Base-by-base conservation (phyloP, 2,888 invertebrate genomes). In the Branchellion lobata region DNA sequence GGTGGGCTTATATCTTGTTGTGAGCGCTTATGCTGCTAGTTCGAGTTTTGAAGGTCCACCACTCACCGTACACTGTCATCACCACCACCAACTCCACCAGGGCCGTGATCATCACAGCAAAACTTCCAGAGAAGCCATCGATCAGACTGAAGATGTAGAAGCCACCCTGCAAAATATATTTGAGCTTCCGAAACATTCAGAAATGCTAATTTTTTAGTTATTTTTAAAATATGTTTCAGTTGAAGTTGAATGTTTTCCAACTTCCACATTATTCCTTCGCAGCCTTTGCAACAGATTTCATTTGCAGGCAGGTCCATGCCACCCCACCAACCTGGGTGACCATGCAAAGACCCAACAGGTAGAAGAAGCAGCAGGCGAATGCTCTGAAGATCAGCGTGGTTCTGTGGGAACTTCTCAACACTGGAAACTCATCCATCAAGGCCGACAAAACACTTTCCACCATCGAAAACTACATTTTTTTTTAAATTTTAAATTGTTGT, bases 391-490 rank as follows among this genome's bases (percentile, higher is more conserved):
- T 80, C 36, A 86, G 83, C 18, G 84, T 82, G 36, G 83, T 81
- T 33, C 81, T 81, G 24, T 83, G 82, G 8, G 83, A 82, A 29
- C 84, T 82, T 36, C 86, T 80, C 53, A 82, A 82, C 1, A 65
- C 51, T 11, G 84, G 84, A 72, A 86, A 86, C 80, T 86, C 86
- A 79, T 87, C 87, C 18, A 85, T 84, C 57, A 87, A 82, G 18
- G 87, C 85, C 73, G 85, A 85, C 79, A 87, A 83, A 5, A 87
- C 85, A 73, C 86, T 85, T 81, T 87, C 87, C 11, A 86, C 85
- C 51, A 86, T 86, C 18, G 87, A 87, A 81, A 87, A 87, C 86
- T 87, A 84, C 0, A n/a, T n/a, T n/a, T n/a, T n/a, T n/a, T n/a
- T n/a, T n/a, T n/a, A n/a, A 73, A 74, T 53, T 84, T 83, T 27